Base-by-base conservation (phyloP, 2,888 invertebrate genomes). In the Perizoma flavofasciatum region DNA sequence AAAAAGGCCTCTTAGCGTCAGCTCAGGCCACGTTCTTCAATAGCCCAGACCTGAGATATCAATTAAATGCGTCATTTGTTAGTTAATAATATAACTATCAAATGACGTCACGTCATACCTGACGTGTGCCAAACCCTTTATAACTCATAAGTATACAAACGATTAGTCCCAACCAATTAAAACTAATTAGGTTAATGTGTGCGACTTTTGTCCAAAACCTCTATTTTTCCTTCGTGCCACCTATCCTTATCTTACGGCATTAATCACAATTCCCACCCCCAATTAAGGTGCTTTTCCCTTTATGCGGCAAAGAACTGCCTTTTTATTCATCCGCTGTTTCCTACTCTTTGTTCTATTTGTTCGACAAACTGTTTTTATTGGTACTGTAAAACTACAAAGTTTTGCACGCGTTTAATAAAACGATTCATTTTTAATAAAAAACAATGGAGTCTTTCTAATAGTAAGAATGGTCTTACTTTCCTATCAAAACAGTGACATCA, bases 101-200 rank as follows among this genome's bases (percentile, higher is more conserved):
- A 22, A 22, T 37, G 37, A 37, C 4, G 7, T 22, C 22, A 37
- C 37, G 37, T 37, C 1, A 37, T 37, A 6, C 4, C 37, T 4
- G 37, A 50, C 51, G 47, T 43, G 43, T 52, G 51, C 51, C 35
- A n/a, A 57, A 79, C 82, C 79, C 49, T 59, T 79, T 75, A 75
- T 78, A 81, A 83, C 57, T 79, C 75, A 75, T 78, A 81, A 83
- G 79, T 86, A 88, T 81, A 83, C 80, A 78, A 89, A 88, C 88
- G 88, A 90, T 89, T 88, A 88, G 87, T 85, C 85, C 78, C 22
- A 81, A 79, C 83, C 86, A 89, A 90, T 91, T 90, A 88, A 87
- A 88, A 88, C 83, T 82, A 91, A 91, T 90, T 90, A 90, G 91
- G 91, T 91, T 91, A 91, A 91, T 91, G 87, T 89, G 84, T 86